Evolutionary conservation across 92 coral and sea anemone species (phyloP).

Genomic region (Palythoa heliodiscus): DNA sequence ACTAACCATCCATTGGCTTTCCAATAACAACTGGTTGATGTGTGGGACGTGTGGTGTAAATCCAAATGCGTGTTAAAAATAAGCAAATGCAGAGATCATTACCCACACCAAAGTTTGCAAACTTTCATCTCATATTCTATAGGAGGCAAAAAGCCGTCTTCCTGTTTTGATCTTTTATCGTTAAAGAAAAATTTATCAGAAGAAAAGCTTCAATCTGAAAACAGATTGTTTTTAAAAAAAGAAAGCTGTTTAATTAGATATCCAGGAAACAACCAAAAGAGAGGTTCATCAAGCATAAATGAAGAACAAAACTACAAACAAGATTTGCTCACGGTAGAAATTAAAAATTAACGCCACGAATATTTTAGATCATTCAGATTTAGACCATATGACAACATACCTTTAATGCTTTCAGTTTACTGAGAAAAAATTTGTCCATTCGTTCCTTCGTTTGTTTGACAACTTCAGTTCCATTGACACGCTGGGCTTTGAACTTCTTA

Average conservation of each 20-base stretch:
- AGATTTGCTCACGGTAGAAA: conserved; percentile 7
- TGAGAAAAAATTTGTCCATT: conserved; percentile 31
- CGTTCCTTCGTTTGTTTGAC: conserved; percentile 31
- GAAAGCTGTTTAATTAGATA: conserved; percentile 10
- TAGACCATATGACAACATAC: conserved; percentile 1
- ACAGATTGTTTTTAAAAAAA: background rate
- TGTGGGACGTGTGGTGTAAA: background rate
- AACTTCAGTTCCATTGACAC: conserved; percentile 6
- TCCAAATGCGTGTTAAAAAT: background rate
- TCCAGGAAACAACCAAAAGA: conserved; percentile 9
- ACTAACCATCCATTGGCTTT: background rate
- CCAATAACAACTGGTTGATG: background rate
- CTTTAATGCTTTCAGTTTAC: conserved; percentile 37
- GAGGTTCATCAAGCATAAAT: conserved; percentile 39
- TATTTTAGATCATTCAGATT: background rate
- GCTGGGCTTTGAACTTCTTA: conserved; percentile 32
- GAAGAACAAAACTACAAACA: conserved; percentile 26
- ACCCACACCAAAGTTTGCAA: conserved; percentile 9
- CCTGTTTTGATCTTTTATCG: background rate
- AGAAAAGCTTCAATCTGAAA: background rate
- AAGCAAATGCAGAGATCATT: conserved; percentile 15
- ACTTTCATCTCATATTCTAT: background rate
- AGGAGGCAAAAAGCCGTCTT: background rate
- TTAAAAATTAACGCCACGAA: conserved; percentile 22
- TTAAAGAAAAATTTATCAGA: background rate